Evolutionary conservation across 2,888 invertebrate genomes (phyloP), one percentile per base, ranked within the genome.

Genomic region (Nymphalis urticae): DNA sequence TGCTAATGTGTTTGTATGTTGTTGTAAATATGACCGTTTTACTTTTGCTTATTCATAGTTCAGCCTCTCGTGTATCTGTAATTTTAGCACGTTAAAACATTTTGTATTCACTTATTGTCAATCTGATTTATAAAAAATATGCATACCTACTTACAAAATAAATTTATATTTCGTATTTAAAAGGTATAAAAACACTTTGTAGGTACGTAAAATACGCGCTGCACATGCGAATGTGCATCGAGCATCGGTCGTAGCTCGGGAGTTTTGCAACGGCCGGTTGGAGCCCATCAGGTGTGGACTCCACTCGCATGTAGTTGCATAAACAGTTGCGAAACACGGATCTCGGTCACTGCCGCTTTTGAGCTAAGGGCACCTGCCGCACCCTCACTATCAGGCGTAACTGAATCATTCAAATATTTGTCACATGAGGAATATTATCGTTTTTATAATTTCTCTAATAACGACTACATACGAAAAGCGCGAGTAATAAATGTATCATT

Each of bases 301-400:
- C 89, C 89, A 90, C 84, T 87, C 83, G 82, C 81, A 19, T 86
- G 89, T 87, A 87, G 85, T 92, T 92, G 92, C 92, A 92, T 91
- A 90, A 91, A 90, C 71, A 70, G 78, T 91, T 92, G 87, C 86
- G 84, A 89, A 83, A 92, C 82, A 53, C 79, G 85, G 85, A 91
- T 90, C 89, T 89, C 90, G 92, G 92, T 92, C 92, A 92, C 92
- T 92, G 92, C 87, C 90, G 89, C 83, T 80, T 82, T 81, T 79
- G 79, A 78, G 79, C 80, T 82, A 83, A 84, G 84, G 84, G 84
- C 83, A 81, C 78, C 76, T 72, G 78, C 79, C 80, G 78, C 81
- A 88, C 90, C 91, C 72, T 68, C 53, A 62, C 63, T 71, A 71
- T 69, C 54, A 64, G 60, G 54, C 32, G 42, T 9, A 70, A 68